Percentiles rank a stretch among this genome's conserved stretches.
Evolutionary conservation across 2,113 vertebrate species (phyloP).

Genomic region (Percina caprodes): DNA sequence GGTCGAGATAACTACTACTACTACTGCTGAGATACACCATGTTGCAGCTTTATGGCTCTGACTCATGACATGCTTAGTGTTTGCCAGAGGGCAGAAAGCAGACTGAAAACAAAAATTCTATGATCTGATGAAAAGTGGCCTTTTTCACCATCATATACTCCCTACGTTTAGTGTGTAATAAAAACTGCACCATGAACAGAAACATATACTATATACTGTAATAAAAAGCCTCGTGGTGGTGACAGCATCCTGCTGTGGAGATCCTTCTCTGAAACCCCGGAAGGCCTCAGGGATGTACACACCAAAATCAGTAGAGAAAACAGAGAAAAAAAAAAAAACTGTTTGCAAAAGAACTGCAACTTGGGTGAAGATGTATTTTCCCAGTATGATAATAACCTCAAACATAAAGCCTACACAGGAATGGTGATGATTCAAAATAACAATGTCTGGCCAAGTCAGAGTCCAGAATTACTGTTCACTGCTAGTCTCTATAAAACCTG

Average conservation of each 20-base stretch:
- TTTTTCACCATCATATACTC: not conserved
- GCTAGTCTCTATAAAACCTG: not conserved
- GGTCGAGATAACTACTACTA: not conserved
- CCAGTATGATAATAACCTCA: slow-evolving; percentile 10
- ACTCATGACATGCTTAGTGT: not conserved
- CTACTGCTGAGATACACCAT: not conserved
- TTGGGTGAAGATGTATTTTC: slow-evolving; percentile 1
- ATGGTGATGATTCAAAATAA: not conserved
- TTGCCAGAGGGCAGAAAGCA: not conserved
- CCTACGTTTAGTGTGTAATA: not conserved
- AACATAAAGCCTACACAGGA: slow-evolving; percentile 2
- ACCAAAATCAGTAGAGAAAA: not conserved
- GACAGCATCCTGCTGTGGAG: not conserved
- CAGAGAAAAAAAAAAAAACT: not conserved
- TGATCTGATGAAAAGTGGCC: no score
- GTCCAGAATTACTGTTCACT: not conserved
- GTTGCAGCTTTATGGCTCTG: not conserved
- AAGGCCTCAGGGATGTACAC: not conserved
- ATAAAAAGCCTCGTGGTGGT: not conserved
- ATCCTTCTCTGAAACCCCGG: not conserved
- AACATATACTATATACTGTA: not conserved
- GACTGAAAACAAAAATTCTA: not conserved
- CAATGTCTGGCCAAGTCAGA: not conserved
- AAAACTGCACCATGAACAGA: not conserved
- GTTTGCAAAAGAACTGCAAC: not conserved